These are phyloP conservation scores for Leptoteleia sp. DNA, from an alignment of 1,140 invertebrate genomes.

Conservation along the genomic window DNA sequence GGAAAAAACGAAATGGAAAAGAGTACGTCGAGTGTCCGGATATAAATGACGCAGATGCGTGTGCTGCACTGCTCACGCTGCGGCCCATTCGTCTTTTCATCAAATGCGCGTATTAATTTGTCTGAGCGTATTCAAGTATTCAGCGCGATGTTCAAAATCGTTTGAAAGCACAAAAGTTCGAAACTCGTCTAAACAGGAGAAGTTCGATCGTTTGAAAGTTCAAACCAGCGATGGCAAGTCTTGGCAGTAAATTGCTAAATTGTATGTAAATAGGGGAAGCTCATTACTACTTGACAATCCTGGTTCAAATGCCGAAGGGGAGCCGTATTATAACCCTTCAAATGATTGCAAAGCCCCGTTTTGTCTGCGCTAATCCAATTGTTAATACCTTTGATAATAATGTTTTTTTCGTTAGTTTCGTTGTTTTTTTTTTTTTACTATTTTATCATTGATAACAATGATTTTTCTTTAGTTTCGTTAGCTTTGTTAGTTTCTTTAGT, in stretches of 20 bases:
- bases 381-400: constrained; percentile 36
- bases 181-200: constrained; percentile 58
- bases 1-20: no score
- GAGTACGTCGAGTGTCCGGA: no score
- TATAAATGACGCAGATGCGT: no score
- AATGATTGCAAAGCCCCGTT: constrained; percentile 39
- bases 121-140: constrained; percentile 53
- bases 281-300: constrained; percentile 67
- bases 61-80: no score
- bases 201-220: constrained; percentile 61
- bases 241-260: constrained; percentile 64
- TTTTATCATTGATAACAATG: no score
- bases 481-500: no score
- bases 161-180: constrained; percentile 60
- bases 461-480: no score
- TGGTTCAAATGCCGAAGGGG: constrained; percentile 58
- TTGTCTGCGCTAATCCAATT: constrained; percentile 33
- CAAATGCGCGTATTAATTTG: constrained; percentile 52
- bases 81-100: constrained; percentile 30
- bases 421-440: no score
- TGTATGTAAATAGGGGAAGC: constrained; percentile 67
- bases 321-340: constrained; percentile 58
- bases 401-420: no score
- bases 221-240: constrained; percentile 53
- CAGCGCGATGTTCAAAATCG: constrained; percentile 51